These are phyloP conservation scores for Latrodectus geometricus DNA, from an alignment of 1,140 invertebrate species.

Conservation along the genomic window DNA sequence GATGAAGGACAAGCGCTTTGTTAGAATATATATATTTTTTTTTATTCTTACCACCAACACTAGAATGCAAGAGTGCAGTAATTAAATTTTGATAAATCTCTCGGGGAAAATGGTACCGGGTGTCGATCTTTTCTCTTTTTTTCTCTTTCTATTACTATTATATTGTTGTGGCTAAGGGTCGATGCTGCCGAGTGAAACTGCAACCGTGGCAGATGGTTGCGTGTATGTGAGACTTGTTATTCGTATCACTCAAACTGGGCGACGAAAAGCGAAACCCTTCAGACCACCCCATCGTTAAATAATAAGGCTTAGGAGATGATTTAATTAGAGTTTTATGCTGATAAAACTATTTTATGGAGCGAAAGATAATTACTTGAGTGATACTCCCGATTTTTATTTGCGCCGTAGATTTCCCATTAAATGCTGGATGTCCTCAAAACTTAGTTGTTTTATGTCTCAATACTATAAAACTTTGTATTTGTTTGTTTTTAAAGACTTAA, in stretches of 20 bases:
- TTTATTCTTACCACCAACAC: not conserved
- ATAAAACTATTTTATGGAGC: not conserved
- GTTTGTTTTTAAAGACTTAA: too few relatives aligned
- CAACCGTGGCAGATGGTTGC: slow-evolving; percentile 31
- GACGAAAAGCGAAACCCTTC: slow-evolving; percentile 8
- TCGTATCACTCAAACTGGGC: slow-evolving; percentile 10
- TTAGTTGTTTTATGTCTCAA: too few relatives aligned
- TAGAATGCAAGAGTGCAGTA: slow-evolving; percentile 15
- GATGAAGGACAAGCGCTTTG: not conserved
- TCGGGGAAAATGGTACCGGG: not conserved
- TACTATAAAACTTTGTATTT: too few relatives aligned
- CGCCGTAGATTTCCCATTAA: too few relatives aligned
- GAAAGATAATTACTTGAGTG: not conserved
- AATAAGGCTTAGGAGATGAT: slow-evolving; percentile 1
- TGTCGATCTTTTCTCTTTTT: not conserved
- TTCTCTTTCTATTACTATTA: not conserved
- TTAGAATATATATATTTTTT: not conserved
- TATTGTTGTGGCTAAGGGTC: too few relatives aligned
- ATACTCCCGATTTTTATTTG: too few relatives aligned
- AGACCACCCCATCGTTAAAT: not conserved
- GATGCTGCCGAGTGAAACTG: not conserved
- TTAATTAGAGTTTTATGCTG: slow-evolving; percentile 19
- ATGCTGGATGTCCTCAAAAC: too few relatives aligned
- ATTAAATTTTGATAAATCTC: slow-evolving; percentile 56
- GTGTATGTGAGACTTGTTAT: slow-evolving; percentile 9